These are phyloP conservation scores for Cervus canadensis DNA, from an alignment of 2,113 vertebrate genomes.

Conservation along the genomic window DNA sequence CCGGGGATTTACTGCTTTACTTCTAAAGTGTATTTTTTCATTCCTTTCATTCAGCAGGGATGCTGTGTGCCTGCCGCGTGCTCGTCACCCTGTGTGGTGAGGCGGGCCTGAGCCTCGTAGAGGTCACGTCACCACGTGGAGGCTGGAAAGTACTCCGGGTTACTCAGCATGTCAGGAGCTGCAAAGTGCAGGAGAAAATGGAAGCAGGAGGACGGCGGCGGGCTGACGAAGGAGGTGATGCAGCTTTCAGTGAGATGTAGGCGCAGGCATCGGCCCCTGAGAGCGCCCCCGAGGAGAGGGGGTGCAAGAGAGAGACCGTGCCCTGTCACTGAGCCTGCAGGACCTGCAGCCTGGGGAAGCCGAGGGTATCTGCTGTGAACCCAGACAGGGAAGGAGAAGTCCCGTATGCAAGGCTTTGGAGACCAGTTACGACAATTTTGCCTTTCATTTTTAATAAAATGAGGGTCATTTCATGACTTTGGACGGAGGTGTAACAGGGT, in stretches of 20 bases:
- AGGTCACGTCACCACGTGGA: not conserved
- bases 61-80: fast-evolving
- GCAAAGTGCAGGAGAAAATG: fast-evolving
- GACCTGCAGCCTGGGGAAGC: not conserved
- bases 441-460: not conserved
- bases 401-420: fast-evolving
- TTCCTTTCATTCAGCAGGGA: not conserved
- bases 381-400: not conserved
- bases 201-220: fast-evolving
- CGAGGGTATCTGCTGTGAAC: not conserved
- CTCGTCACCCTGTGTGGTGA: fast-evolving
- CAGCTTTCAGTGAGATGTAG: too few species aligned
- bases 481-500: not conserved
- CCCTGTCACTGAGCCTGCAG: fast-evolving
- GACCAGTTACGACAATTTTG: too few species aligned
- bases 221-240: not conserved
- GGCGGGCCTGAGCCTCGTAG: not conserved
- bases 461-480: not conserved
- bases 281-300: not conserved
- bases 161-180: too few species aligned
- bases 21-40: not conserved
- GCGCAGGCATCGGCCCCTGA: not conserved
- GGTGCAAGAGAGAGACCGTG: not conserved
- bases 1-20: too few species aligned
- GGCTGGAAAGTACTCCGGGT: not conserved